phyloP scores from a whole-genome alignment of 2,113 vertebrate species.

The Seriola aureovittata region DNA sequence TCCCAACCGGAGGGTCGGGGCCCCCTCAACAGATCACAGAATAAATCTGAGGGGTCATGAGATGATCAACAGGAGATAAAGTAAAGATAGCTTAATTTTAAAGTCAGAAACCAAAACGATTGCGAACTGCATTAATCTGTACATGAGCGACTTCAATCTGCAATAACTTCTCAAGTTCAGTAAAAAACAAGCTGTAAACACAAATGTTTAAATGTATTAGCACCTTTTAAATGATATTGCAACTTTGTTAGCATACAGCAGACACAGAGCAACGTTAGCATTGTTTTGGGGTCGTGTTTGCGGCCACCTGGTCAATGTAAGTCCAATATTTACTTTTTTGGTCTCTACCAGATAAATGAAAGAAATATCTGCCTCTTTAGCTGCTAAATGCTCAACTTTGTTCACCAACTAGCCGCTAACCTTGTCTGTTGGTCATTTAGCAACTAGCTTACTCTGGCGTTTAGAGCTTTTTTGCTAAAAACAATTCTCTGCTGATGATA shows the following conservation, averaged over 20 bases:
- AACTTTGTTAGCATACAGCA: not conserved
- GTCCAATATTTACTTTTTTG: not conserved
- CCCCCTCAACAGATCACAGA: not conserved
- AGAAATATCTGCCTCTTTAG: not conserved
- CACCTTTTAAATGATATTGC: not conserved
- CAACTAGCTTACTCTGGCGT: not conserved
- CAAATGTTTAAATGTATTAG: not conserved
- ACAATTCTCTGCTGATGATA: too few relatives aligned
- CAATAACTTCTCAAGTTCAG: too few relatives aligned
- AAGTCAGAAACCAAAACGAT: not conserved
- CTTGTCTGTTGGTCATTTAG: too few relatives aligned
- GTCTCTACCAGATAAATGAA: not conserved
- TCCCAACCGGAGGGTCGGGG: not conserved
- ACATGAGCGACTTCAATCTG: not conserved
- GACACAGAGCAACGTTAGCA: not conserved
- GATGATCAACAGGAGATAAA: not conserved
- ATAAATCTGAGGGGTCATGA: conserved; percentile 4
- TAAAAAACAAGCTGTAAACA: not conserved
- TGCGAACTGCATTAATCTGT: not conserved
- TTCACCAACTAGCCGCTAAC: not conserved
- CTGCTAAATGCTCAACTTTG: not conserved
- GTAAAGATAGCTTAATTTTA: not conserved
- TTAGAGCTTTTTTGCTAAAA: not conserved
- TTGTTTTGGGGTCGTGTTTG: not conserved
- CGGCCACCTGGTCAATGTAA: not conserved